Conservation (phyloP, 2,888 invertebrate genomes). For the Eupithecia exiguata region DNA sequence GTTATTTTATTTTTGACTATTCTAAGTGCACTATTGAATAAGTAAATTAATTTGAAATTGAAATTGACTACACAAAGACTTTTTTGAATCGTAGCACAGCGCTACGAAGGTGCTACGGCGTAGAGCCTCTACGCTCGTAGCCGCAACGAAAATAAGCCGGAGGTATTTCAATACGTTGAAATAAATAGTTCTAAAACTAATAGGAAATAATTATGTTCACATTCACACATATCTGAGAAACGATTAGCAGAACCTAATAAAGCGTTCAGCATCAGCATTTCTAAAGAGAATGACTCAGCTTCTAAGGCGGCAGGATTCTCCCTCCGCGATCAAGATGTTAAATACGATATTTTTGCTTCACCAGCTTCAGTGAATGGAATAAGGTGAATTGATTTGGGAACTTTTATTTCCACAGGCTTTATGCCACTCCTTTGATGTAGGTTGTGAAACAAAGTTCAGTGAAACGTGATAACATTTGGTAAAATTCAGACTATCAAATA, state of each 20-base stretch:
- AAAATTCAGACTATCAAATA: conserved; percentile 2
- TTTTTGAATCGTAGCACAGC: background rate
- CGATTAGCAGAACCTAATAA: conserved; percentile 36
- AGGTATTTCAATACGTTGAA: background rate
- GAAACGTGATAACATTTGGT: background rate
- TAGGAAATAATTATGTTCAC: background rate
- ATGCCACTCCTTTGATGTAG: background rate
- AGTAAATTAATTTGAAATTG: too few species aligned
- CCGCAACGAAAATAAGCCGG: background rate
- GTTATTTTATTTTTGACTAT: too few species aligned
- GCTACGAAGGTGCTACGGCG: conserved; percentile 13
- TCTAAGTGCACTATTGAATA: too few species aligned
- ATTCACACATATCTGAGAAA: conserved; percentile 2
- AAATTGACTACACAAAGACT: too few species aligned
- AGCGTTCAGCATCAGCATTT: conserved; percentile 46
- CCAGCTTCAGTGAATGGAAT: conserved; percentile 41
- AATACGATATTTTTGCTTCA: conserved; percentile 61
- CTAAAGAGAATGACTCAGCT: conserved; percentile 65
- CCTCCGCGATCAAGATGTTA: conserved; percentile 72
- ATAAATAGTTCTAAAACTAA: background rate
- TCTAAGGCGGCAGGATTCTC: conserved; percentile 56
- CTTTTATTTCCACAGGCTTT: background rate
- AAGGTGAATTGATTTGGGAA: conserved; percentile 15
- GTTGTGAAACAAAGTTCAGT: background rate
- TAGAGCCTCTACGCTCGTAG: conserved; percentile 11